Evolutionary conservation across 2,888 invertebrate species (phyloP), one percentile per base, ranked within the genome.

Genomic region (Trypoxylon attenuatum): DNA sequence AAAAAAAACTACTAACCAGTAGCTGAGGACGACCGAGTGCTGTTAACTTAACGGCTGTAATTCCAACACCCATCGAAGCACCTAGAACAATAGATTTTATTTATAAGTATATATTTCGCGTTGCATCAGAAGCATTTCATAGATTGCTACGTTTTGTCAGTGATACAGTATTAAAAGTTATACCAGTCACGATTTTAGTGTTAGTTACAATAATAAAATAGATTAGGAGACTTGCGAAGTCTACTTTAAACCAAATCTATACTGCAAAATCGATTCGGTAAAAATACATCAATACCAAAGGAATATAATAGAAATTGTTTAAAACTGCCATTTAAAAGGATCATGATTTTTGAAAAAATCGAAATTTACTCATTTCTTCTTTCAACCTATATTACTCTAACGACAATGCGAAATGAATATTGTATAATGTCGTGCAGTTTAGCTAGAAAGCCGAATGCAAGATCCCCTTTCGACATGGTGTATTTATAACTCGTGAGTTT

Each of bases 11-110:
- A 91, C 92, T 91, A 89, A 98, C 98, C 90, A 98, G 89, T 79
- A 99, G 90, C 87, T 98, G 97, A 49, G 99, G 99, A 84, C 99
- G 92, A 79, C 99, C 99, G 33, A 99, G 91, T 5, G 99, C 99
- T 25, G 99, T 99, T 79, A 99, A 88, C 89, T 99, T 99, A 68
- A 99, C 92, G 39, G 99, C 99, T 83, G 97, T 97, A 82, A 99
- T 94, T 38, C 99, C 99, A 19, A 97, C 96, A 69, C 96, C 96
- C 87, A 95, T 93, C 27, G 98, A 97, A 57, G 95, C 93, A 82
- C 93, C 97, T 97, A 89, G 15, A 56, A 21, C 38, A 1, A 53
- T 19, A 56, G 8, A 27, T 15, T 16, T 15, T 6, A 15, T 27
- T 22, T 13, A 22, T 45, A 13, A n/a, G 29, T 8, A 3, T 21